Conservation (phyloP, 2,113 vertebrate genomes). For the Galbula dea region DNA sequence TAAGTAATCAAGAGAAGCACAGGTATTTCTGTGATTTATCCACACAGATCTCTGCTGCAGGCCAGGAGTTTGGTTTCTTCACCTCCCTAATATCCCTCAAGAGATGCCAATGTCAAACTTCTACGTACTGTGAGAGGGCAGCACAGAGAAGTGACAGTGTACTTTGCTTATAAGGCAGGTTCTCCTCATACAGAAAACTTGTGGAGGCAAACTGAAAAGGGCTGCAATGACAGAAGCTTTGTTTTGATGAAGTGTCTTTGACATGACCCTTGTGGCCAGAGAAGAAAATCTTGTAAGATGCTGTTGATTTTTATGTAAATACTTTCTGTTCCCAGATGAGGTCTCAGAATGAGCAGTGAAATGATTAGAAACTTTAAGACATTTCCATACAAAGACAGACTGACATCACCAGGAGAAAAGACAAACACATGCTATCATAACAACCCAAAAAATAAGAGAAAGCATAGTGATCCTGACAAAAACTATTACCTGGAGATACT, state of each 20-base stretch:
- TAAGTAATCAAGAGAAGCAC: neutral
- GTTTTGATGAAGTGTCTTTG: neutral
- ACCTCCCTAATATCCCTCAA: neutral
- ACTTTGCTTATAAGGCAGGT: fast-evolving
- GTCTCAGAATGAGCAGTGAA: neutral
- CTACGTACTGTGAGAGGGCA: neutral
- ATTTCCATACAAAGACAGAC: neutral
- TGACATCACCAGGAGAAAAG: neutral
- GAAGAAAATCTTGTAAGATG: neutral
- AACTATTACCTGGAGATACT: neutral
- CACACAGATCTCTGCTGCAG: neutral
- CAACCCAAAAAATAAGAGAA: neutral
- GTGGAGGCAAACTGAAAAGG: neutral
- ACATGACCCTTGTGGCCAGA: neutral
- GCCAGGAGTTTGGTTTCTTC: neutral
- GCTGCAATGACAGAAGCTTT: neutral
- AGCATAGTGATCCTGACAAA: neutral
- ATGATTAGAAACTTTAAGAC: neutral
- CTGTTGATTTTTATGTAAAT: neutral
- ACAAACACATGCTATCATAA: neutral
- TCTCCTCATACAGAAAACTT: neutral
- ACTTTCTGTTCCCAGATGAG: neutral
- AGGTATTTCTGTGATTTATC: neutral
- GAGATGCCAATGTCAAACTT: neutral
- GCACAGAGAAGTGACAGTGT: fast-evolving